Conservation (phyloP, 2,888 invertebrate species). For the Ormia ochracea region DNA sequence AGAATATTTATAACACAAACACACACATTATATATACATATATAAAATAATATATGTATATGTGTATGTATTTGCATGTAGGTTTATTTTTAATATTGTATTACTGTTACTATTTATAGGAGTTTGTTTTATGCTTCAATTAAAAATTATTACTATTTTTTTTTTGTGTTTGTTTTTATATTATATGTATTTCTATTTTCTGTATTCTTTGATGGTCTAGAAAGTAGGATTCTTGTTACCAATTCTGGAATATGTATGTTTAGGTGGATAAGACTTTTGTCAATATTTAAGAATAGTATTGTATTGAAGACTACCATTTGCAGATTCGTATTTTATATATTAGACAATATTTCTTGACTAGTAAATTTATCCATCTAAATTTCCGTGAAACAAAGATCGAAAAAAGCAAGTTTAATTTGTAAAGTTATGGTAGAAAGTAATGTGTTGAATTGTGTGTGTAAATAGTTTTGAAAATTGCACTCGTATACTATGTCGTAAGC, state of each 20-base stretch:
- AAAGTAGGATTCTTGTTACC: background rate
- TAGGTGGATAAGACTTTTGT: background rate
- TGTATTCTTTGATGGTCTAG: background rate
- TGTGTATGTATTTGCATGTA: too few relatives aligned
- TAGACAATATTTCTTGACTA: background rate
- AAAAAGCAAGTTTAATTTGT: background rate
- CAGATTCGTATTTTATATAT: background rate
- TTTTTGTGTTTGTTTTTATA: background rate
- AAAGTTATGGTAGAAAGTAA: background rate
- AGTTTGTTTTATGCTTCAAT: constrained; percentile 39
- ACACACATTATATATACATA: too few relatives aligned
- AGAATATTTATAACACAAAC: constrained; percentile 38
- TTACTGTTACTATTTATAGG: constrained; percentile 52
- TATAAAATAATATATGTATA: too few relatives aligned
- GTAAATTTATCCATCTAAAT: background rate
- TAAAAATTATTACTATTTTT: constrained; percentile 46
- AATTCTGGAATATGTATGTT: background rate
- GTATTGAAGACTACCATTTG: background rate
- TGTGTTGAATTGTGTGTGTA: background rate
- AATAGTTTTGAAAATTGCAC: too few relatives aligned
- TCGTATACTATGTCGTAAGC: too few relatives aligned
- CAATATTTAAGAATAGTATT: background rate
- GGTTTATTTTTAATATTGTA: constrained; percentile 20
- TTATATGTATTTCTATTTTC: constrained; percentile 11
- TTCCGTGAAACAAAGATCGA: background rate